Base-by-base conservation (phyloP, 2,888 invertebrate genomes). In the Heterodera filipjevi region DNA sequence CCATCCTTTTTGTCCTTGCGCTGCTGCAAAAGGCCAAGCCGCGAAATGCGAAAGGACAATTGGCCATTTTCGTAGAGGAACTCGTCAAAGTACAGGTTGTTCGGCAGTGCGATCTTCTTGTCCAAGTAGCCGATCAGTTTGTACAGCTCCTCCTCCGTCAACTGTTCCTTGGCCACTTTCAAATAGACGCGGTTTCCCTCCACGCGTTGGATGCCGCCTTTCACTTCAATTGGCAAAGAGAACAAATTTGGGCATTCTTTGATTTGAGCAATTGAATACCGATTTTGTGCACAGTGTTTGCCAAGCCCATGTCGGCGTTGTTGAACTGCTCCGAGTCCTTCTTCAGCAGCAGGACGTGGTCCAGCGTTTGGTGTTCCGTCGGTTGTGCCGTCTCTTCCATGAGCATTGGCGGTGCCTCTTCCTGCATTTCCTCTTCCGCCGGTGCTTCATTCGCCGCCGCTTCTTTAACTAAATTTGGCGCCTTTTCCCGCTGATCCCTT, bases 161-260 rank as follows among this genome's bases (percentile, higher is more conserved):
- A 35, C 53, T 82, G 77, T 35, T 80, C 82, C 71, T 82, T 78
- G n/a, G 53, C 77, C 22, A 89, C 84, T 77, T 85, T 85, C 71
- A 89, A 73, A 77, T 89, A 89, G 39, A 89, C 87, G 32, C 89
- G 84, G 78, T 89, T 87, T 14, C 87, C 87, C 71, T 87, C 87
- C 30, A 89, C 86, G 19, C 87, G 82, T 27, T 82, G 84, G 76
- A 82, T 79, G 33, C 83, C 82, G 66, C 88, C 88, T 77, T 88
- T 88, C 33, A 88, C 88, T 75, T 3, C 64, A 75, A 75, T 30
- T 1, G 35, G 5, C 39, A 0, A 46, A 73, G 22, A 10, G 2
- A 16, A 16, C 2, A 19, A 49, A 49, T 49, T 44, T 44, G 14
- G 53, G 14, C 6, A 39, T 39, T 39, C 39, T 1, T 39, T 39